Evolutionary conservation across 92 coral and sea anemone species (phyloP), one percentile per base, ranked within the genome.

Genomic region (Bergia puertoricense): DNA sequence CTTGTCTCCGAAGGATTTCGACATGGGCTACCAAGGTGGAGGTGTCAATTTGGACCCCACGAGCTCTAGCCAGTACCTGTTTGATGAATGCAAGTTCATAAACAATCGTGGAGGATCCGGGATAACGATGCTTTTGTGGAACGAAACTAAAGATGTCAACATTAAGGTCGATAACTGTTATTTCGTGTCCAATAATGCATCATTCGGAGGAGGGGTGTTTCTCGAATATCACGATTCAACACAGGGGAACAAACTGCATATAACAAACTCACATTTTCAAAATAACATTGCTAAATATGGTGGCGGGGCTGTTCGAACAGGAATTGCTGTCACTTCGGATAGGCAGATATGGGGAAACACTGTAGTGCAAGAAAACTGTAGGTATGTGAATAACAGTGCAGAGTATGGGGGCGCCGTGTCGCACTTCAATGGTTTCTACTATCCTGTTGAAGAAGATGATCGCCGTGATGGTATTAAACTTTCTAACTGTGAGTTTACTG

Each of bases 101-200:
- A 82, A 88, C 50, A 96, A 96, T 80, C 76, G 78, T n/a, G 98
- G 96, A 74, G 98, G 98, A n/a, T 95, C 97, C 3, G 98, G 95
- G 20, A 20, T 96, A 68, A 92, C 95, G 2, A 62, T 93, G 59
- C 88, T 88, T 18, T 66, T 96, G 22, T 86, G 86, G 79, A 92
- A 94, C 43, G 67, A 67, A 1, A 82, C 98, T 20, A 45, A 37
- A 16, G 82, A 89, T 65, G 92, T 90, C 86, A 15, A 2, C 9
- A 86, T 96, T 74, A 45, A 20, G 5, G 43, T 96, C 9, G 89
- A 77, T n/a, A 39, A 75, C 39, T 96, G 97, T 85, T 71, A 48
- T 2, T 96, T 96, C 85, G 82, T 51, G 67, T 68, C 76, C 62
- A 96, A 96, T 85, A 1, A 22, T 13, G 97, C 96, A 56, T 46